Evolutionary conservation across 2,888 invertebrate species (phyloP), one percentile per base, ranked within the genome.

Genomic region (Rhingia rostrata): DNA sequence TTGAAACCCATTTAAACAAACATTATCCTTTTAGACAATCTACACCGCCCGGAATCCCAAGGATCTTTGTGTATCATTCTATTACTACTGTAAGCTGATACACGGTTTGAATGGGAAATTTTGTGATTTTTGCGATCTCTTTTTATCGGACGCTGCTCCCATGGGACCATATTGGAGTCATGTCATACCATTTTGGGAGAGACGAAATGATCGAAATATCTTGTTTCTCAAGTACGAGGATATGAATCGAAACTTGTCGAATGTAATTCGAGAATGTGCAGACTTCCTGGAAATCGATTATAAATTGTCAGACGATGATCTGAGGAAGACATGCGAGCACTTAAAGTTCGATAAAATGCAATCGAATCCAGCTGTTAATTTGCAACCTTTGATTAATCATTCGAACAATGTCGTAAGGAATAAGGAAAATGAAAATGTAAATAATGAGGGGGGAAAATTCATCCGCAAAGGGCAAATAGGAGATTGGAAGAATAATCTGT

Each of bases 11-110:
- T 10, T 5, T 49, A 9, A 32, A 4, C 6, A 41, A 22, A 10
- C 14, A 14, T 32, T 22, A 14, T 6, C n/a, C n/a, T 37, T 63
- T 4, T 35, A 97, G 96, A 94, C 97, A 22, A 94, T 98, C 83
- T 98, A 98, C 90, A 95, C 96, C 0, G 94, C 96, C 0, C 94
- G 98, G 60, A 97, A 98, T 92, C 97, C 98, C 0, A 97, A 97
- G 90, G 98, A 98, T 90, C 94, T 96, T 88, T 95, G 95, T 83
- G 96, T 98, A 0, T 98, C 98, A 0, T 97, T 95, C 89, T 98
- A 95, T 90, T 95, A 97, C 90, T 96, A 97, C 90, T 96, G 95
- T 89, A 93, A 93, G 75, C 92, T 95, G 67, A 93, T 96, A 45
- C 95, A 97, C 87, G 93, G 94, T 0, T 91, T 94, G 10, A 87